Conservation (phyloP, 2,113 vertebrate species). For the Siphamia tubifer region DNA sequence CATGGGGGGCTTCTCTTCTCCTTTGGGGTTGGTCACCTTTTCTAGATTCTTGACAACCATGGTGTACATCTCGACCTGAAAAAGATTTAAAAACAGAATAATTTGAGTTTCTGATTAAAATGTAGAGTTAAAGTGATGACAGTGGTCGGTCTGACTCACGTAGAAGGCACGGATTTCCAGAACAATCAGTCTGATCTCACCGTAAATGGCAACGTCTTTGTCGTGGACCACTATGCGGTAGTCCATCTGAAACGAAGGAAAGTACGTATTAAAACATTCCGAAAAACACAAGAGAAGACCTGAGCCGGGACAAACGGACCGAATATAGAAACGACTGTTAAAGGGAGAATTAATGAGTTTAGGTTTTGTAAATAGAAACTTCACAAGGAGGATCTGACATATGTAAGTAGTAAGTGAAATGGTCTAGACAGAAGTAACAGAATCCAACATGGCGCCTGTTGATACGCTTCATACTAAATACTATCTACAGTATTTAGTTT, state of each 20-base stretch:
- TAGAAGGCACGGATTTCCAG: constrained; percentile 88
- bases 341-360: too few species aligned
- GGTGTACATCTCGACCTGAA: constrained; percentile 87
- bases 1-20: constrained; percentile 91
- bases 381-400: too few species aligned
- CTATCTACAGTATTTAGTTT: too few species aligned
- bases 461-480: too few species aligned
- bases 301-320: too few species aligned
- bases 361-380: too few species aligned
- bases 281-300: too few species aligned
- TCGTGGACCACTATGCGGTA: constrained; percentile 86
- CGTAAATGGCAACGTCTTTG: constrained; percentile 81
- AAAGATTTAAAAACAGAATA: neutral
- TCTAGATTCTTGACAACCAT: constrained; percentile 87
- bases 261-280: neutral
- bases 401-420: too few species aligned
- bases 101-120: neutral
- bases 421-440: too few species aligned
- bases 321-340: too few species aligned
- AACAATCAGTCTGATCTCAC: constrained; percentile 81
- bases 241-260: constrained; percentile 82
- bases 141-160: constrained; percentile 70
- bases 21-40: constrained; percentile 90
- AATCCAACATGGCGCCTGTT: too few species aligned
- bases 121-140: neutral